Conservation (phyloP, 2,113 vertebrate genomes). For the Atractosteus spatula region DNA sequence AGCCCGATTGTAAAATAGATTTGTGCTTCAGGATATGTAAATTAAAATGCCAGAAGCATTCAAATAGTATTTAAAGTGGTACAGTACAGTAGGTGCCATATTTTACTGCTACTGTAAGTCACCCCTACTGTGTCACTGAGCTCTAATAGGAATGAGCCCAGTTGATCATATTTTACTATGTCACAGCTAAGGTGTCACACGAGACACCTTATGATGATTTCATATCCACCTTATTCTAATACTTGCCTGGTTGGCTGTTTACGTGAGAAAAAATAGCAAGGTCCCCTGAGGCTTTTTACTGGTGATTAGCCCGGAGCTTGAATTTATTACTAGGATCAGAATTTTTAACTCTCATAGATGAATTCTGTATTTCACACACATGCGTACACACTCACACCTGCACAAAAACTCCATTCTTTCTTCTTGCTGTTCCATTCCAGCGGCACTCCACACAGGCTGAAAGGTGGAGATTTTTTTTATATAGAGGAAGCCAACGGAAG, state of each 20-base stretch:
- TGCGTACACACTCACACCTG: neutral
- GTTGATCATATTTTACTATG: conserved; percentile 21
- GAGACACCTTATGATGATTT: neutral
- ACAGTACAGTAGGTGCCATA: conserved; percentile 8
- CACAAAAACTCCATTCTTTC: neutral
- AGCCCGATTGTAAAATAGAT: conserved; percentile 4
- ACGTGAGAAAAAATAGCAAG: conserved; percentile 25
- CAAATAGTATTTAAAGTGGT: conserved; percentile 20
- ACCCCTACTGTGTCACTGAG: conserved; percentile 13
- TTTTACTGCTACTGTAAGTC: conserved; percentile 18
- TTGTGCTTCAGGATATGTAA: conserved; percentile 17
- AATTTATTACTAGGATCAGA: conserved; percentile 26
- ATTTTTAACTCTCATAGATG: conserved; percentile 67
- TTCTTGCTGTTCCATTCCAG: neutral
- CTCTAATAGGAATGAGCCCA: conserved; percentile 22
- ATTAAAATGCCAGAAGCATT: conserved; percentile 14
- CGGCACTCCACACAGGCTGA: neutral
- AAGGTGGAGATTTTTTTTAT: neutral
- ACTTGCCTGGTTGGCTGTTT: neutral
- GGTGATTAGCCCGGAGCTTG: conserved; percentile 29
- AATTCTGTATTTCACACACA: conserved; percentile 68
- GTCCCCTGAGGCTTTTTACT: conserved; percentile 2
- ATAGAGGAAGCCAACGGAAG: neutral
- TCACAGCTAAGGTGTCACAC: conserved; percentile 11
- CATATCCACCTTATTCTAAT: conserved; percentile 6